Conservation (phyloP, 2,888 invertebrate species). For the Meiosimyza decipiens region DNA sequence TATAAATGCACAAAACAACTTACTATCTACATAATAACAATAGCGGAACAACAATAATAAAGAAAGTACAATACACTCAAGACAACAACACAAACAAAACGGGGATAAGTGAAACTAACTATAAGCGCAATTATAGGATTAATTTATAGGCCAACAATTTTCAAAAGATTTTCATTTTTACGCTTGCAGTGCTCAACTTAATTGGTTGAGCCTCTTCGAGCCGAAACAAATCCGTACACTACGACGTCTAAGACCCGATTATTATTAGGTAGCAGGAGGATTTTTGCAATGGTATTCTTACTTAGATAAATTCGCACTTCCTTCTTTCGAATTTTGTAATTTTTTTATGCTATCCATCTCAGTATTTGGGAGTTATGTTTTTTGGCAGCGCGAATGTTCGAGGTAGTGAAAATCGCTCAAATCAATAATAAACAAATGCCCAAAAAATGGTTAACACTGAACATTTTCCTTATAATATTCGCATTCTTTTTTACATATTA, state of each 20-base stretch:
- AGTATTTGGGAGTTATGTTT: not conserved
- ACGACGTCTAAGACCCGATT: constrained; percentile 18
- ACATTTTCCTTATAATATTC: too few species aligned
- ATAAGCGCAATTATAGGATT: constrained; percentile 56
- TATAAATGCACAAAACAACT: constrained; percentile 17
- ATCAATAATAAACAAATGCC: too few species aligned
- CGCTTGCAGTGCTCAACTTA: constrained; percentile 32
- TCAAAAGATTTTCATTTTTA: constrained; percentile 42
- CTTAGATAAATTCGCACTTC: too few species aligned
- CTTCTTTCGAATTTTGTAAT: not conserved
- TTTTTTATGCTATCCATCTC: not conserved
- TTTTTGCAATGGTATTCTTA: not conserved
- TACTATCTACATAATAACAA: constrained; percentile 15
- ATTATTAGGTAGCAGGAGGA: constrained; percentile 4
- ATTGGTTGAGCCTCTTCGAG: constrained; percentile 40
- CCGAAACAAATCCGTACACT: constrained; percentile 21
- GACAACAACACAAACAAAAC: constrained; percentile 25
- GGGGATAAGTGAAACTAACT: constrained; percentile 11
- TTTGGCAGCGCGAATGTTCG: not conserved
- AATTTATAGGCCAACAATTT: constrained; percentile 62
- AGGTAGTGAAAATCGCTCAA: too few species aligned
- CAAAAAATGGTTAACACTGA: too few species aligned
- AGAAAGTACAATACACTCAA: constrained; percentile 39
- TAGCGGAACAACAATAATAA: constrained; percentile 1
- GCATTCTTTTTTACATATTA: too few species aligned